phyloP scores from a whole-genome alignment of 2,888 invertebrate genomes.

The Brachypterus glaber region DNA sequence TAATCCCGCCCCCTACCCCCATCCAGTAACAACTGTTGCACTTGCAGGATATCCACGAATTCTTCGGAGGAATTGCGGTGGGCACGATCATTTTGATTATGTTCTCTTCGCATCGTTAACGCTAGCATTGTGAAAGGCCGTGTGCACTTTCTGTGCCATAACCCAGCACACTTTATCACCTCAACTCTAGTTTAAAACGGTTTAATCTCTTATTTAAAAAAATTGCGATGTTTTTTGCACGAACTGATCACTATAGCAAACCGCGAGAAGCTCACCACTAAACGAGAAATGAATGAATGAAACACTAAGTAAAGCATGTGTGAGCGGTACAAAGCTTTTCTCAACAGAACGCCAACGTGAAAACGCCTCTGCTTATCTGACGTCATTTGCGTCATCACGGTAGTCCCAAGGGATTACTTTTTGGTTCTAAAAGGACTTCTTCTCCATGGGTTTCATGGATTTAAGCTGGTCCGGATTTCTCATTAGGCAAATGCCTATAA shows the following conservation, averaged over 20 bases:
- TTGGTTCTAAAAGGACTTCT: too few species aligned
- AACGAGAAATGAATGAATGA: conserved; percentile 22
- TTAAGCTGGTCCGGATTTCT: too few species aligned
- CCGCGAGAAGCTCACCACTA: conserved; percentile 43
- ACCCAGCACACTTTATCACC: not conserved
- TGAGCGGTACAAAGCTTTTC: conserved; percentile 21
- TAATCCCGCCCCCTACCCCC: conserved; percentile 25
- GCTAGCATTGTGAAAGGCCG: conserved; percentile 38
- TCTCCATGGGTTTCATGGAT: too few species aligned
- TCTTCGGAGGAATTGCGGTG: conserved; percentile 44
- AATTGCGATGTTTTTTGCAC: not conserved
- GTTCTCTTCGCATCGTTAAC: conserved; percentile 69
- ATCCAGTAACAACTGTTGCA: conserved; percentile 63
- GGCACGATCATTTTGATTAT: conserved; percentile 35
- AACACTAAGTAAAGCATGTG: conserved; percentile 19
- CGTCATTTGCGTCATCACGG: conserved; percentile 37
- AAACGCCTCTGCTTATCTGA: conserved; percentile 33
- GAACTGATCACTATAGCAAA: conserved; percentile 38
- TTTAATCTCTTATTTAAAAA: not conserved
- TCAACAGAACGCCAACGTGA: conserved; percentile 32
- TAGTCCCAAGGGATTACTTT: conserved; percentile 20
- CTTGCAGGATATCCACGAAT: conserved; percentile 77
- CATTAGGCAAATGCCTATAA: too few species aligned
- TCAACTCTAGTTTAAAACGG: too few species aligned
- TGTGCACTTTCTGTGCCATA: conserved; percentile 7